phyloP scores from a whole-genome alignment of 2,797 vertebrate species.

The Anguilla obscura region DNA sequence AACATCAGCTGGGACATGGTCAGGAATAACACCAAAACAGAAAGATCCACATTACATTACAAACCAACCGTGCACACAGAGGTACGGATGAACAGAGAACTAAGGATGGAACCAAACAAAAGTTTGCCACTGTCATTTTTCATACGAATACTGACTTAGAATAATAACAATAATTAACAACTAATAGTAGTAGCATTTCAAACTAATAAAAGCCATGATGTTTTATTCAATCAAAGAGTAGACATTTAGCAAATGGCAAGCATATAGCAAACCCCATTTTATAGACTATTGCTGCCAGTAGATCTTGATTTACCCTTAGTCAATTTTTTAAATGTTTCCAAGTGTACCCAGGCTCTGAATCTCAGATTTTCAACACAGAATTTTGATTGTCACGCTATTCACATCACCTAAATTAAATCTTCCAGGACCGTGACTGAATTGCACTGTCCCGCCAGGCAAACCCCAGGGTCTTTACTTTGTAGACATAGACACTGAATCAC shows the following conservation, averaged over 20 bases:
- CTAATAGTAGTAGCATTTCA: background rate
- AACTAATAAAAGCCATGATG: background rate
- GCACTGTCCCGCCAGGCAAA: background rate
- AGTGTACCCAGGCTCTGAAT: background rate
- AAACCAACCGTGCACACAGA: background rate
- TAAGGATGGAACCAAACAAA: background rate
- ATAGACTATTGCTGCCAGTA: background rate
- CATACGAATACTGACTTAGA: background rate
- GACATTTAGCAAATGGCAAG: background rate
- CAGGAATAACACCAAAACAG: background rate
- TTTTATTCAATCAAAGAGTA: background rate
- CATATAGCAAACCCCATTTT: background rate
- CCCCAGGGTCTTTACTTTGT: background rate
- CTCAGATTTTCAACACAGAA: background rate
- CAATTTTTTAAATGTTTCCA: background rate
- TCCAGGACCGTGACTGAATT: background rate
- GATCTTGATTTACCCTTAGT: background rate
- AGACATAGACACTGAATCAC: background rate
- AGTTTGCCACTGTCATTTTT: background rate
- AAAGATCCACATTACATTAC: background rate
- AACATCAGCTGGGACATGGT: background rate
- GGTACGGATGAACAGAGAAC: background rate
- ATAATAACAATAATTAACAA: background rate
- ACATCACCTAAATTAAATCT: background rate
- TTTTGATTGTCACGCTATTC: background rate